Conservation (phyloP, 2,888 invertebrate species). For the Arge pagana region DNA sequence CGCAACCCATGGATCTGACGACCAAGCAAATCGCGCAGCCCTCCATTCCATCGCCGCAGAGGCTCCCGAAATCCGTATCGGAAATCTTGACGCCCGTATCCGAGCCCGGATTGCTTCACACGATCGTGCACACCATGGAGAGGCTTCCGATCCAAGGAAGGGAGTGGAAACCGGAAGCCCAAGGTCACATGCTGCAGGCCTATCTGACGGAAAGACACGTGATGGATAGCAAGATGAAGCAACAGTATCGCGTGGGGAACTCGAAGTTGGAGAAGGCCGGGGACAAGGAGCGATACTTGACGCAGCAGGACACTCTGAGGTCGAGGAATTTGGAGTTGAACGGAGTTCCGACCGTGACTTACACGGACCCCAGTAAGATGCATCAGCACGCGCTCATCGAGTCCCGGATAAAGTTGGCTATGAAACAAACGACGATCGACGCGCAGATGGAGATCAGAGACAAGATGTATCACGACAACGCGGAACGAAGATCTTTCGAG, state of each 20-base stretch:
- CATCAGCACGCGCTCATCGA: slow-evolving; percentile 38
- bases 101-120: slow-evolving; percentile 67
- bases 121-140: slow-evolving; percentile 68
- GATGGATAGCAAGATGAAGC: slow-evolving; percentile 73
- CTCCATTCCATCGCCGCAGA: slow-evolving; percentile 31
- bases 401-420: slow-evolving; percentile 34
- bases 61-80: slow-evolving; percentile 45
- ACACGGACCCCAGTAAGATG: slow-evolving; percentile 45
- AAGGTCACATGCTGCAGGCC: slow-evolving; percentile 72
- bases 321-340: slow-evolving; percentile 37
- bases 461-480: slow-evolving; percentile 41
- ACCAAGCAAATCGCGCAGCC: slow-evolving; percentile 41
- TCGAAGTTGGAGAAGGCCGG: slow-evolving; percentile 38
- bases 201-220: slow-evolving; percentile 75
- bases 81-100: slow-evolving; percentile 67
- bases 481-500: slow-evolving; percentile 40
- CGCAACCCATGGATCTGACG: slow-evolving; percentile 60
- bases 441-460: slow-evolving; percentile 42
- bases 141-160: slow-evolving; percentile 64
- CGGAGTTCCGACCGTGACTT: slow-evolving; percentile 43
- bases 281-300: slow-evolving; percentile 38
- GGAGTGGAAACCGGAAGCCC: slow-evolving; percentile 60
- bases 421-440: slow-evolving; percentile 40
- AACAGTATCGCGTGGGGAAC: slow-evolving; percentile 54
- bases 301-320: slow-evolving; percentile 33